Evolutionary conservation across 2,888 invertebrate genomes (phyloP).

Genomic region (Drepana falcataria): DNA sequence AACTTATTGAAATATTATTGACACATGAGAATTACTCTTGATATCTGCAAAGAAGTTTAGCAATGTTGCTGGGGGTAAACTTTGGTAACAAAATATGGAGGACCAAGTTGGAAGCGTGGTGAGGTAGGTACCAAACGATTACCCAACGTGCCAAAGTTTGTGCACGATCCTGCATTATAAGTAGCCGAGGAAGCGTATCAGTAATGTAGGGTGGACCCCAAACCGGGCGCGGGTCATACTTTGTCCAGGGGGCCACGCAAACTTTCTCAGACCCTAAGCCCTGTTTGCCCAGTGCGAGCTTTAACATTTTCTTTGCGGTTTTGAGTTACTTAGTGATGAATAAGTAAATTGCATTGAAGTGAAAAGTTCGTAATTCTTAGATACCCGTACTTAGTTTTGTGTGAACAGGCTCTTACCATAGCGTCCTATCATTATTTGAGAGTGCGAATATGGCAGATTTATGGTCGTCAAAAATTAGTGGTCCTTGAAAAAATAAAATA

Average conservation of each 20-base stretch:
- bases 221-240: slow-evolving; percentile 19
- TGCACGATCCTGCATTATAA: slow-evolving; percentile 33
- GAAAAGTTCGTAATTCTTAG: slow-evolving; percentile 21
- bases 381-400: too few species aligned
- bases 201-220: slow-evolving; percentile 10
- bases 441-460: too few species aligned
- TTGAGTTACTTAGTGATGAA: slow-evolving; percentile 47
- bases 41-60: too few species aligned
- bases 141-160: slow-evolving; percentile 26
- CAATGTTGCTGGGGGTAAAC: slow-evolving; percentile 9
- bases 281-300: slow-evolving; percentile 38
- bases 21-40: too few species aligned
- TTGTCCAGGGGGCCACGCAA: slow-evolving; percentile 31
- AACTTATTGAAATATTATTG: slow-evolving; percentile 13
- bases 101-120: slow-evolving; percentile 14
- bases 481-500: too few species aligned
- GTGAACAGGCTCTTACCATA: too few species aligned
- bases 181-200: slow-evolving; percentile 14
- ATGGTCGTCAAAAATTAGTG: too few species aligned
- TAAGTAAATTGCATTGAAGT: slow-evolving; percentile 48
- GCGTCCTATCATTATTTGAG: too few species aligned
- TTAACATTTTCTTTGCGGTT: slow-evolving; percentile 42
- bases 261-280: slow-evolving; percentile 44
- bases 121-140: slow-evolving; percentile 17
- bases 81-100: slow-evolving; percentile 7